Evolutionary conservation across 2,888 invertebrate species (phyloP).

Genomic region (Conomelus anceps): DNA sequence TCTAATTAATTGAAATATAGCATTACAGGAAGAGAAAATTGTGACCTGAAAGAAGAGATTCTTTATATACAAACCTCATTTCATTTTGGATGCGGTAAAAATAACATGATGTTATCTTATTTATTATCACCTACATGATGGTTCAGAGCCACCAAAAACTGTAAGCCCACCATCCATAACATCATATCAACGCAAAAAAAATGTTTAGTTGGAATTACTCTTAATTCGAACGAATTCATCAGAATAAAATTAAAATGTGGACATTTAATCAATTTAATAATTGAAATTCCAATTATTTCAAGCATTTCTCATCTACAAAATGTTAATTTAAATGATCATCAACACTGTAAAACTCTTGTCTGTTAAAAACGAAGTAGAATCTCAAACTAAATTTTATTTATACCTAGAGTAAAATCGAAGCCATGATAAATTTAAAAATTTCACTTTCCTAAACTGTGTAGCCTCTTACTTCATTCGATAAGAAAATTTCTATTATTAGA

Average conservation of each 20-base stretch:
- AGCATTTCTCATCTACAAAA: background rate
- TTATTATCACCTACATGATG: no score
- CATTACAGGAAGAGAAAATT: no score
- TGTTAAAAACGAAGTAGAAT: background rate
- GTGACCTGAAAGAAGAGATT: no score
- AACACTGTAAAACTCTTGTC: background rate
- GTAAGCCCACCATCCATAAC: no score
- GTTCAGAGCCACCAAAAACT: no score
- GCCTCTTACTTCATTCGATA: conserved; percentile 1
- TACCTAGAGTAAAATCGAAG: conserved; percentile 3
- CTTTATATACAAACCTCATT: no score
- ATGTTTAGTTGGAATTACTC: no score
- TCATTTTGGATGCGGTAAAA: no score
- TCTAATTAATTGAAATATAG: no score
- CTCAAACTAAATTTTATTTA: background rate
- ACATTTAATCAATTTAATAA: background rate
- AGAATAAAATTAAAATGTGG: background rate
- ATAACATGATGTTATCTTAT: no score
- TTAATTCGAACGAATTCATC: background rate
- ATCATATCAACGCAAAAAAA: no score
- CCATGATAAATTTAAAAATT: conserved; percentile 4
- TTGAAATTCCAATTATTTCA: background rate
- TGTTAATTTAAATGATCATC: background rate
- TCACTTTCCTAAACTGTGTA: background rate
- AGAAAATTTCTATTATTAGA: conserved; percentile 18